A percentile compares a stretch with the other conserved stretches of the same genome.
Conservation (phyloP, 2,797 vertebrate species). For the Rhynchotus rufescens region DNA sequence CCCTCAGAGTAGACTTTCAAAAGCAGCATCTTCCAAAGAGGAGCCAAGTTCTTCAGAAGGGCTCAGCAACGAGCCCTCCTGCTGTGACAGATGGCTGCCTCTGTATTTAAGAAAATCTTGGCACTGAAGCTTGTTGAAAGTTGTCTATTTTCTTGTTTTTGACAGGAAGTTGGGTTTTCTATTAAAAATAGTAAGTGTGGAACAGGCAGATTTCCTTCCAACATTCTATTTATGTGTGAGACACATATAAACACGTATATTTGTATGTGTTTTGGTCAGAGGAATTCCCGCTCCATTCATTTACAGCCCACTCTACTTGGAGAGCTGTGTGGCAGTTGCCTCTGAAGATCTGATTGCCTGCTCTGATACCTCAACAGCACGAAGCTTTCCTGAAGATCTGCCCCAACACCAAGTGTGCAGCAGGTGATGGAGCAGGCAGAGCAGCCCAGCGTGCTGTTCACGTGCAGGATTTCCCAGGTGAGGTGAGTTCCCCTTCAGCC, state of each 20-base stretch:
- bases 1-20: neutral
- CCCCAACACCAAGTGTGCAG: fast-evolving
- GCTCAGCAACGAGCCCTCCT: slow-evolving; percentile 48
- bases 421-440: neutral
- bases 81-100: slow-evolving; percentile 71
- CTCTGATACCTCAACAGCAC: neutral
- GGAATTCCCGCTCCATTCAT: neutral
- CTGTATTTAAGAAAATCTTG: slow-evolving; percentile 59
- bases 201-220: slow-evolving; percentile 38
- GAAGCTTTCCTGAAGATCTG: neutral
- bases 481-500: neutral
- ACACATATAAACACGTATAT: no score
- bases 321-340: neutral
- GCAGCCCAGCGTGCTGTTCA: neutral
- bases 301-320: neutral
- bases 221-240: slow-evolving; percentile 43
- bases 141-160: slow-evolving; percentile 51
- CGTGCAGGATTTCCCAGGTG: neutral
- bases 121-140: slow-evolving; percentile 55
- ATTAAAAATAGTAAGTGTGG: slow-evolving; percentile 36
- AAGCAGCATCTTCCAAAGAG: slow-evolving; percentile 31
- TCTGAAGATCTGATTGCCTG: neutral
- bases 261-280: neutral
- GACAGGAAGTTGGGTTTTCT: slow-evolving; percentile 56
- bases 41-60: slow-evolving; percentile 52